Conservation (phyloP, 1,140 invertebrate genomes). For the Mesaphorura yosii region DNA sequence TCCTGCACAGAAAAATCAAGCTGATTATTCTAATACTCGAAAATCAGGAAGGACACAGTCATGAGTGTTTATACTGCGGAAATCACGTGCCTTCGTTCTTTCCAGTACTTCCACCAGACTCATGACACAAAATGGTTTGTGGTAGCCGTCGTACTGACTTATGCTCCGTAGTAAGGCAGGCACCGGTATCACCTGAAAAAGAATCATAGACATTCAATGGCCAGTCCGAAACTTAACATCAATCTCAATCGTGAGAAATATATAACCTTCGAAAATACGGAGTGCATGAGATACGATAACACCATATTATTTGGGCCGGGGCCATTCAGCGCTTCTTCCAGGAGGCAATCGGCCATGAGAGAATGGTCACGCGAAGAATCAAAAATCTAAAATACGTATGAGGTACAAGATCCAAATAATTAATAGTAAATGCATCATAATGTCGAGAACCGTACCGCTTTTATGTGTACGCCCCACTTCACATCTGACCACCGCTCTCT, state of each 20-base stretch:
- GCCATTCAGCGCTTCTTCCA: constrained; percentile 83
- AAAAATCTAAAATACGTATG: not conserved
- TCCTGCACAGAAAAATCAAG: too few species aligned
- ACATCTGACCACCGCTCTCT: constrained; percentile 85
- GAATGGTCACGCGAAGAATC: not conserved
- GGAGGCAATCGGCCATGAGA: constrained; percentile 70
- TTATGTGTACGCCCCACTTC: constrained; percentile 90
- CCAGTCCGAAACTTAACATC: constrained; percentile 60
- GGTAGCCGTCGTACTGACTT: constrained; percentile 75
- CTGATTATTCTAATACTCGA: too few species aligned
- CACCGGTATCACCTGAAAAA: constrained; percentile 64
- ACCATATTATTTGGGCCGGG: constrained; percentile 80
- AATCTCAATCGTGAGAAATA: constrained; percentile 49
- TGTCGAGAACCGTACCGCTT: constrained; percentile 50
- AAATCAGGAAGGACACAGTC: too few species aligned
- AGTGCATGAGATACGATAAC: constrained; percentile 83
- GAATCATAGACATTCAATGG: constrained; percentile 46
- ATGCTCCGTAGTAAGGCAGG: constrained; percentile 76
- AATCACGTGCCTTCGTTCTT: constrained; percentile 51
- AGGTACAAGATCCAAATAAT: not conserved
- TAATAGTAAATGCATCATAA: not conserved
- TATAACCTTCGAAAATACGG: constrained; percentile 61
- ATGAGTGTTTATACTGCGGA: too few species aligned
- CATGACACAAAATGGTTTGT: constrained; percentile 75
- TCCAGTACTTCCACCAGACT: constrained; percentile 75